Percentiles rank a stretch among this genome's conserved stretches.
These are phyloP conservation scores for Meloe dianella DNA, from an alignment of 2,888 invertebrate species.

Conservation along the genomic window DNA sequence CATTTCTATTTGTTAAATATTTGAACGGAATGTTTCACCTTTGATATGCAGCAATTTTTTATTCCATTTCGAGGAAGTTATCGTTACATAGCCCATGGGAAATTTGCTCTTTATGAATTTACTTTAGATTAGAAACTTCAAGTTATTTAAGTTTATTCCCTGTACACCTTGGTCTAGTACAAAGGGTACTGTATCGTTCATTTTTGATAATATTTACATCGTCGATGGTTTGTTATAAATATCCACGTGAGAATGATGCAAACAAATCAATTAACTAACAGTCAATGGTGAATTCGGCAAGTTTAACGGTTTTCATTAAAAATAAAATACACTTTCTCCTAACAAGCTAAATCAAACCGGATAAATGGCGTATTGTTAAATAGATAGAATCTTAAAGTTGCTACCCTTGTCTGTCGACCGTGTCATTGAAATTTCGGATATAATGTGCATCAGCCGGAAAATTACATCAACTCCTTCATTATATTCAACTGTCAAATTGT, in stretches of 20 bases:
- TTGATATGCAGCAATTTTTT: slow-evolving; percentile 35
- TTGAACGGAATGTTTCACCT: neutral
- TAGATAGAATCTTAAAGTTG: slow-evolving; percentile 21
- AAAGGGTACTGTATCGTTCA: slow-evolving; percentile 25
- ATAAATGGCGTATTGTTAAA: slow-evolving; percentile 22
- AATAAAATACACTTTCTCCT: no score
- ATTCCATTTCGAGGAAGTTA: slow-evolving; percentile 39
- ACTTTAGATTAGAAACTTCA: slow-evolving; percentile 54
- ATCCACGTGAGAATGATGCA: no score
- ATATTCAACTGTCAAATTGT: neutral
- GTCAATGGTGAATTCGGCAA: no score
- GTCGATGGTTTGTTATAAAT: neutral
- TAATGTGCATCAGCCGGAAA: slow-evolving; percentile 33
- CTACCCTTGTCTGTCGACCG: slow-evolving; percentile 25
- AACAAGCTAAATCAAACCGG: no score
- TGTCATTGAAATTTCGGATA: slow-evolving; percentile 29
- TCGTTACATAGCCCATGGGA: slow-evolving; percentile 50
- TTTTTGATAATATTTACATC: slow-evolving; percentile 23
- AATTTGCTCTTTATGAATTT: slow-evolving; percentile 56
- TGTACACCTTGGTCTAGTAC: slow-evolving; percentile 35
- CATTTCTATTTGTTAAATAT: neutral
- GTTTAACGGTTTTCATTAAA: no score
- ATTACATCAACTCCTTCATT: slow-evolving; percentile 24
- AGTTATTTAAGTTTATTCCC: slow-evolving; percentile 48
- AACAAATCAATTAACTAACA: no score